Conservation (phyloP, 2,888 invertebrate genomes). For the Leptopterna dolabrata region DNA sequence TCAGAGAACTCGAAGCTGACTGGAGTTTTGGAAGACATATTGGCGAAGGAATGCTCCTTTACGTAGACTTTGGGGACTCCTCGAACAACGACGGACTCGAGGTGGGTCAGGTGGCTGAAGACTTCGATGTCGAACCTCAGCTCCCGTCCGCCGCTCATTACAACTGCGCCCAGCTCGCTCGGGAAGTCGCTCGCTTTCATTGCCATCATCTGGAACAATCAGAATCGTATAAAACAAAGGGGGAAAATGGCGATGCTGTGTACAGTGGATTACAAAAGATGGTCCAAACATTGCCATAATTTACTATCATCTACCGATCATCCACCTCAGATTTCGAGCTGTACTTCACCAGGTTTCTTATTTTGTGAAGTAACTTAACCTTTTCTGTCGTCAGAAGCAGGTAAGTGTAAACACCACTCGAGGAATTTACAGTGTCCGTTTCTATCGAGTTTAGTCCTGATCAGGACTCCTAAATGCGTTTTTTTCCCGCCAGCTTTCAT, state of each 20-base stretch:
- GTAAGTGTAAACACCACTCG: no score
- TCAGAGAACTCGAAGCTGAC: constrained; percentile 65
- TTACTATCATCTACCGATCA: no score
- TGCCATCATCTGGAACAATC: constrained; percentile 59
- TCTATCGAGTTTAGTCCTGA: no score
- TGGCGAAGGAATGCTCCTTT: constrained; percentile 73
- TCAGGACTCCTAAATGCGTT: no score
- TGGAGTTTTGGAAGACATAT: constrained; percentile 67
- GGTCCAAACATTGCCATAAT: background rate
- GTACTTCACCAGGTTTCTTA: no score
- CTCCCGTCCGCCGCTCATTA: constrained; percentile 58
- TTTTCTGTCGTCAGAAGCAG: no score
- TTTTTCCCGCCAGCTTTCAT: no score
- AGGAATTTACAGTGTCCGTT: no score
- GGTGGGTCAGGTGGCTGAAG: constrained; percentile 69
- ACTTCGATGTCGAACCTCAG: constrained; percentile 62
- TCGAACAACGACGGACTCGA: constrained; percentile 68
- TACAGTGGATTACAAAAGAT: no score
- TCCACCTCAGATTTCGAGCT: no score
- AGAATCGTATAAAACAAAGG: background rate
- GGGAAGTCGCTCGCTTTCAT: constrained; percentile 60
- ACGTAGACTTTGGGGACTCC: constrained; percentile 68
- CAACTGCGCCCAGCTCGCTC: constrained; percentile 57
- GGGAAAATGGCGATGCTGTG: background rate
- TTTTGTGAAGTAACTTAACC: no score